A percentile compares a stretch with the other conserved stretches of the same genome.
These are phyloP conservation scores for Grapholita molesta DNA, from an alignment of 1,140 invertebrate genomes.

Conservation along the genomic window DNA sequence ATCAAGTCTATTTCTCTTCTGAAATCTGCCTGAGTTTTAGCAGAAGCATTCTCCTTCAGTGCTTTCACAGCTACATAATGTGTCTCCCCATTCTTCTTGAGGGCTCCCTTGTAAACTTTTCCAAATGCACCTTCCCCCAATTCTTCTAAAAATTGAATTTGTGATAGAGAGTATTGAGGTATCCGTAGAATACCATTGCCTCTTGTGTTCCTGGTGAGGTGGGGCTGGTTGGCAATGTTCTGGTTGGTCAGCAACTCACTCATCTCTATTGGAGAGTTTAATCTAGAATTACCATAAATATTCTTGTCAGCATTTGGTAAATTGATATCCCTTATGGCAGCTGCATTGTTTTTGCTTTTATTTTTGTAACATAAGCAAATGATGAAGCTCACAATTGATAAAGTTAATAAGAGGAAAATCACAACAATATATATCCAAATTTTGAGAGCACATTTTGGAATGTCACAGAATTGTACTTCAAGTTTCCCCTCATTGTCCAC, in stretches of 20 bases:
- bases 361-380: constrained; percentile 75
- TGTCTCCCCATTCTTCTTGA: constrained; percentile 83
- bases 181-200: constrained; percentile 80
- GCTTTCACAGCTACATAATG: constrained; percentile 96
- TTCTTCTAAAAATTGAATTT: constrained; percentile 95
- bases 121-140: constrained; percentile 98
- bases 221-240: constrained; percentile 68
- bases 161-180: constrained; percentile 85
- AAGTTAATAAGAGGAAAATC: constrained; percentile 62
- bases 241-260: constrained; percentile 84
- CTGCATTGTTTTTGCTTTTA: constrained; percentile 78
- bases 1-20: constrained; percentile 94
- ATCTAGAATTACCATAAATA: constrained; percentile 84
- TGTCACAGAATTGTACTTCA: constrained; percentile 88
- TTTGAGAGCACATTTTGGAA: constrained; percentile 88
- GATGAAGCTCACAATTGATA: constrained; percentile 59
- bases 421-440: constrained; percentile 81
- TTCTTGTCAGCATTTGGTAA: constrained; percentile 86
- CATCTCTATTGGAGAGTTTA: constrained; percentile 87
- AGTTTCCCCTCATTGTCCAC: constrained; percentile 82
- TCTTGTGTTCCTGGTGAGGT: constrained; percentile 77
- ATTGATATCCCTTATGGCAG: constrained; percentile 82
- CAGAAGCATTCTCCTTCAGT: constrained; percentile 94
- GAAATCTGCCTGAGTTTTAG: constrained; percentile 95
- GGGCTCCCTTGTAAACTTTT: constrained; percentile 96